A percentile compares a stretch with the other conserved stretches of the same genome.
Conservation (phyloP, 2,113 vertebrate species). For the Dipodomys merriami region DNA sequence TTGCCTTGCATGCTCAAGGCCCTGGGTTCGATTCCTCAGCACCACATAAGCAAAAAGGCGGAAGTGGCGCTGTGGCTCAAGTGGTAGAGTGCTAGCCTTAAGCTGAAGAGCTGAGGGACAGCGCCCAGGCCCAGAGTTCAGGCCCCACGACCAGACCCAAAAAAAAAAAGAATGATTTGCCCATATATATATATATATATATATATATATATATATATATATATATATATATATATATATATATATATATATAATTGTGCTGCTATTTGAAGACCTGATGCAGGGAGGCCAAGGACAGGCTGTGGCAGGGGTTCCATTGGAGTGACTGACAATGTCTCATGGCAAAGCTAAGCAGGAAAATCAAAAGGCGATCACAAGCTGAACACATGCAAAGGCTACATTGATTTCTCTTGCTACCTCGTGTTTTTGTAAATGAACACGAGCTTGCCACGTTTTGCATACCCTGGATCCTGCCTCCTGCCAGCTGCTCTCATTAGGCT, state of each 20-base stretch:
- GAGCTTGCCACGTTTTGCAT: conserved; percentile 44
- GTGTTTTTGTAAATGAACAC: conserved; percentile 23
- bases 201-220: too few species aligned
- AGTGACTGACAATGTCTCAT: fast-evolving
- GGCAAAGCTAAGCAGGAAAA: fast-evolving
- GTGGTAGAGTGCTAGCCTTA: too few species aligned
- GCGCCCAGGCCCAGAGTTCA: too few species aligned
- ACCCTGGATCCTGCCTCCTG: conserved; percentile 44
- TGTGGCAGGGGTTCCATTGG: background rate
- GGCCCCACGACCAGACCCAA: too few species aligned
- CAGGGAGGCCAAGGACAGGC: background rate
- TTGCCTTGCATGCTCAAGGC: too few species aligned
- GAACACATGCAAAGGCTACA: background rate
- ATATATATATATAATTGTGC: background rate
- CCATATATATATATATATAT: too few species aligned
- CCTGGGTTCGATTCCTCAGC: too few species aligned
- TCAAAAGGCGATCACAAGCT: background rate
- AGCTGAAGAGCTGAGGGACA: too few species aligned
- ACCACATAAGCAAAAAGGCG: too few species aligned
- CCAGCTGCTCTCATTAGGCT: conserved; percentile 55
- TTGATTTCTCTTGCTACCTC: background rate
- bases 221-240: too few species aligned
- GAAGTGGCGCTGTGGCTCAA: too few species aligned
- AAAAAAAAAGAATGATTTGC: too few species aligned
- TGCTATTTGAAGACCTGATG: background rate